Evolutionary conservation across 1,140 invertebrate species (phyloP).

Genomic region (Diorhabda carinulata): DNA sequence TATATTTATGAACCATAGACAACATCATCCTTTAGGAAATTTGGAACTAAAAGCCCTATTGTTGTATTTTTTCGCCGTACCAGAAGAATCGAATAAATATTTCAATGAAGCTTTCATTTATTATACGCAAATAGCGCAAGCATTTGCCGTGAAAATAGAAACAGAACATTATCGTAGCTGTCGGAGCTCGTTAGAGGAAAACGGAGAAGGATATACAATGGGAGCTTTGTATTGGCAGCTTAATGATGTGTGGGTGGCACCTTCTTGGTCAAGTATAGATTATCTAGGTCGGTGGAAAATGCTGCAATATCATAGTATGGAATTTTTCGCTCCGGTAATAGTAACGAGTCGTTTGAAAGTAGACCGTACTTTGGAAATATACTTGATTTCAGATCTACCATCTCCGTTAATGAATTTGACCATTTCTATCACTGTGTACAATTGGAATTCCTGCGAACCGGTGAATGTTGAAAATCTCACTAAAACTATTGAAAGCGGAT

Average conservation of each 20-base stretch:
- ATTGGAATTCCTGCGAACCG: slow-evolving; percentile 24
- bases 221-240: slow-evolving; percentile 98
- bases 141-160: slow-evolving; percentile 79
- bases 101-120: slow-evolving; percentile 61
- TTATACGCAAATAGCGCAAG: slow-evolving; percentile 69
- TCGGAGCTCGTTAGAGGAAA: slow-evolving; percentile 51
- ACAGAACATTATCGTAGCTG: slow-evolving; percentile 79
- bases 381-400: slow-evolving; percentile 38
- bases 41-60: slow-evolving; percentile 58
- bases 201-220: slow-evolving; percentile 79
- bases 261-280: slow-evolving; percentile 93
- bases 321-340: slow-evolving; percentile 73
- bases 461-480: slow-evolving; percentile 5
- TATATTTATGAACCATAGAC: slow-evolving; percentile 66
- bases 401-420: slow-evolving; percentile 22
- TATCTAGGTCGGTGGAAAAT: slow-evolving; percentile 84
- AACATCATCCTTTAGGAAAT: slow-evolving; percentile 76
- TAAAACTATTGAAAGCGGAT: slow-evolving; percentile 8
- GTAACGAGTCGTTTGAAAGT: slow-evolving; percentile 32
- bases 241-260: slow-evolving; percentile 97
- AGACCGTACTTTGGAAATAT: slow-evolving; percentile 32
- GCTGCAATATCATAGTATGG: slow-evolving; percentile 82
- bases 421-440: slow-evolving; percentile 28
- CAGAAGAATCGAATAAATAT: slow-evolving; percentile 49
- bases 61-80: slow-evolving; percentile 55